Base-by-base conservation (phyloP, 2,113 vertebrate species). In the Varanus komodoensis region DNA sequence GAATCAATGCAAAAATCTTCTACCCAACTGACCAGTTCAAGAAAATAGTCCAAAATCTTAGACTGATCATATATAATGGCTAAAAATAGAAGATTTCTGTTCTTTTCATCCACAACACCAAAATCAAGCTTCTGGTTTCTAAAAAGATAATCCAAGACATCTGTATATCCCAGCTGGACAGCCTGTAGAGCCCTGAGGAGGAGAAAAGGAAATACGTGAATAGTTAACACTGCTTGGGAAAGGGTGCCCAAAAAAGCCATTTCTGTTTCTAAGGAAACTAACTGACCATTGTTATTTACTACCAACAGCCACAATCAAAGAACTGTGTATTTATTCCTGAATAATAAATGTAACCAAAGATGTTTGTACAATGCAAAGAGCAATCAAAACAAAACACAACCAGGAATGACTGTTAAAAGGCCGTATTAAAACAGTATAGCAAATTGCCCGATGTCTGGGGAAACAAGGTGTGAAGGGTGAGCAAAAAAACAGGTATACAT, bases 61-160 rank as follows among this genome's bases (percentile, higher is more conserved):
- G 93, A 44, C 91, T 93, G 86, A 84, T 93, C 78, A 71, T 77
- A 54, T 68, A 54, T 90, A 81, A 67, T 34, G 81, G 91, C 91
- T 92, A 95, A 92, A 93, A 92, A 92, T 91, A 92, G 15, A 74
- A 91, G 87, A 84, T 79, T 92, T 92, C 32, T 67, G 12, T 84
- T 90, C 61, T 89, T 93, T n/a, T 92, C 89, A 87, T 89, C 73
- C 87, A 83, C 52, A 64, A 64, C 84, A 86, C 50, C 54, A 80
- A 50, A n/a, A 57, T 93, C 64, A 89, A 91, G 57, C 48, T 92
- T 82, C 52, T 92, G 77, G 77, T 71, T 91, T 94, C 86, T 84
- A 87, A 93, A 17, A 89, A 93, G 89, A 61, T 89, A 92, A 89
- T 88, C 57, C 69, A 87, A 87, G 61, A 90, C n/a, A 50, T 85